phyloP scores from a whole-genome alignment of 2,113 vertebrate genomes.

The Pitta sordida region DNA sequence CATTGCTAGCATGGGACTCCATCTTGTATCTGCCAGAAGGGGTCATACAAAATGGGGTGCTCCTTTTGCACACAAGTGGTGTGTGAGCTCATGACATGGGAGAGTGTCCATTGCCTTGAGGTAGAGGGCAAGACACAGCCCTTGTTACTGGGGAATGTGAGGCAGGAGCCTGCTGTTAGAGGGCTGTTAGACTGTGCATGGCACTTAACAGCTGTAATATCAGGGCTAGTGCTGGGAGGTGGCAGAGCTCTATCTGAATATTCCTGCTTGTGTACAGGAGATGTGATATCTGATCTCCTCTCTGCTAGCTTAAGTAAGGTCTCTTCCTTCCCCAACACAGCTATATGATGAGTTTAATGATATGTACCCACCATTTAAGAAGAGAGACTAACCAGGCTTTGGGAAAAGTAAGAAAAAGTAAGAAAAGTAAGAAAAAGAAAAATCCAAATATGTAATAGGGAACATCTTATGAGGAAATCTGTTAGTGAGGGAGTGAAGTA shows the following conservation, averaged over 20 bases:
- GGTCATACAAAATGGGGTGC: not conserved
- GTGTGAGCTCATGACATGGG: not conserved
- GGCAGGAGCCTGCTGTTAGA: not conserved
- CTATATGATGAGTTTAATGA: not conserved
- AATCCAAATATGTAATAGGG: not conserved
- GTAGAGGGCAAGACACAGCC: not conserved
- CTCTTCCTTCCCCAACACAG: not conserved
- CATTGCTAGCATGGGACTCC: too few relatives aligned
- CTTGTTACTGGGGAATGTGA: not conserved
- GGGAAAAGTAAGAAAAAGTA: not conserved
- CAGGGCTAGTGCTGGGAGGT: not conserved
- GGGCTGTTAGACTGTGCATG: fast-evolving
- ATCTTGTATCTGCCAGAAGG: not conserved
- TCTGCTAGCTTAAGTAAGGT: not conserved
- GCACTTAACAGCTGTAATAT: not conserved
- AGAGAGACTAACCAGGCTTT: not conserved
- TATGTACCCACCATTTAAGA: not conserved
- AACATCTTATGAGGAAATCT: not conserved
- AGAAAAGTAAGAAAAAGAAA: not conserved
- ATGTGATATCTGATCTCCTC: not conserved
- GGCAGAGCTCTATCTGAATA: not conserved
- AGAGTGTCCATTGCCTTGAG: fast-evolving
- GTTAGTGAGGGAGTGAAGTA: not conserved
- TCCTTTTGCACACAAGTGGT: not conserved
- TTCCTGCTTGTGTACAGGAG: fast-evolving